Base-by-base conservation (phyloP, 2,888 invertebrate genomes). In the Theristus sp. region DNA sequence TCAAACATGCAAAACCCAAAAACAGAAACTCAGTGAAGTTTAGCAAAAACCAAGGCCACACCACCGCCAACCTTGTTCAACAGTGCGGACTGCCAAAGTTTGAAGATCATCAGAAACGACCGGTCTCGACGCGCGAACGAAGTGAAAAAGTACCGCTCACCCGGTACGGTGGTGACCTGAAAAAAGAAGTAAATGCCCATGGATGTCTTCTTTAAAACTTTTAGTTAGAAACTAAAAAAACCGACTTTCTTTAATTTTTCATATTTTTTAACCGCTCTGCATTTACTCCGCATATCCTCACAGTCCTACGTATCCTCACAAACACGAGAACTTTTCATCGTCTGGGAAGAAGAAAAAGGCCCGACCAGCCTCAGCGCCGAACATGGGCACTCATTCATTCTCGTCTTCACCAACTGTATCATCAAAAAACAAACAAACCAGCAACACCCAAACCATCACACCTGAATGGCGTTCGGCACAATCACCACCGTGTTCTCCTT, bases 51-150 rank as follows among this genome's bases (percentile, higher is more conserved):
- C n/a, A n/a, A n/a, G n/a, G n/a, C n/a, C n/a, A n/a, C n/a, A n/a
- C n/a, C n/a, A n/a, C n/a, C n/a, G 56, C 56, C 85, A 81, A 80
- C 80, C 81, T 89, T 85, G 76, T 88, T 88, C 81, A 90, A 83
- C 64, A 91, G 83, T 62, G 88, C 88, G 80, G 89, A 90, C 80
- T 93, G 91, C 91, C 93, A 94, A 67, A 93, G 83, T 68, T 89
- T 81, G 80, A 91, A 90, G 75, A 96, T 82, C 86, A 91, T 90
- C 73, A 90, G 82, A 80, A 87, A 93, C 0, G 89, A 85, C 76
- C 93, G 91, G 78, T 96, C 94, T 55, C 94, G 80, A 22, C 90
- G 84, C 1, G 87, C 85, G 77, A 96, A 91, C 52, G 93, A 91
- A 28, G 94, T 87, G 70, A 96, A 85, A 79, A 93, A 93, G 77